Percentiles rank a stretch among this genome's conserved stretches.
Evolutionary conservation across 2,113 vertebrate species (phyloP).

Genomic region (Leptobrachium ailaonicum): DNA sequence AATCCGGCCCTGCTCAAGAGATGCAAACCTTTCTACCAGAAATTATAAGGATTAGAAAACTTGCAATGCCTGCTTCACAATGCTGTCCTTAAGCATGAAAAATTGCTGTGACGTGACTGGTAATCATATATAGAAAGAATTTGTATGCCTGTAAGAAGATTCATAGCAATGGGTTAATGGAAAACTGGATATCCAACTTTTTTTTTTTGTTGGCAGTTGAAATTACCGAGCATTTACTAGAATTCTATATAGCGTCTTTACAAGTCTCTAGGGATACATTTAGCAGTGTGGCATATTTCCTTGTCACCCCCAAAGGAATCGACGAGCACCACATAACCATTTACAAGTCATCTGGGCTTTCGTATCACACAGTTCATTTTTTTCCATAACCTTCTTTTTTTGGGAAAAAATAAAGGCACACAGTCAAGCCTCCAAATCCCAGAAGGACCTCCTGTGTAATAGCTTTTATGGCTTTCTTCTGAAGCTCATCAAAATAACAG

Average conservation of each 20-base stretch:
- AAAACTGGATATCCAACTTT: too few relatives aligned
- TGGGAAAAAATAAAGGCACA: not conserved
- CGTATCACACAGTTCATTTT: conserved; percentile 19
- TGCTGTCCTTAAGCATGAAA: too few relatives aligned
- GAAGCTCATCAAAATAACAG: conserved; percentile 50
- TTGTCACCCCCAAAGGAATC: not conserved
- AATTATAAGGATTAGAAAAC: too few relatives aligned
- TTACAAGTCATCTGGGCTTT: conserved; percentile 11
- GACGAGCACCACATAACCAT: conserved; percentile 9
- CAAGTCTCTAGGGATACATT: not conserved
- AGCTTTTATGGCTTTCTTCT: conserved; percentile 46
- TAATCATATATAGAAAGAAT: not conserved
- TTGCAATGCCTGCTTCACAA: too few relatives aligned
- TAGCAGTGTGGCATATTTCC: not conserved
- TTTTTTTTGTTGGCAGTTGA: too few relatives aligned
- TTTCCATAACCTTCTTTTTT: conserved; percentile 24
- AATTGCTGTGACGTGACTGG: not conserved
- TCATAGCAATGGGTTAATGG: not conserved
- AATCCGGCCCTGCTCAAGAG: too few relatives aligned
- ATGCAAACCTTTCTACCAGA: too few relatives aligned
- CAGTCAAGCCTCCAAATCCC: conserved; percentile 31
- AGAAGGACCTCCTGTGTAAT: conserved; percentile 42
- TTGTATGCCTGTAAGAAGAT: not conserved
- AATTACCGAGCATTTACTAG: not conserved
- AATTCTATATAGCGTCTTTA: not conserved